Base-by-base conservation (phyloP, 2,888 invertebrate genomes). In the Caenorhabditis zanzibari region DNA sequence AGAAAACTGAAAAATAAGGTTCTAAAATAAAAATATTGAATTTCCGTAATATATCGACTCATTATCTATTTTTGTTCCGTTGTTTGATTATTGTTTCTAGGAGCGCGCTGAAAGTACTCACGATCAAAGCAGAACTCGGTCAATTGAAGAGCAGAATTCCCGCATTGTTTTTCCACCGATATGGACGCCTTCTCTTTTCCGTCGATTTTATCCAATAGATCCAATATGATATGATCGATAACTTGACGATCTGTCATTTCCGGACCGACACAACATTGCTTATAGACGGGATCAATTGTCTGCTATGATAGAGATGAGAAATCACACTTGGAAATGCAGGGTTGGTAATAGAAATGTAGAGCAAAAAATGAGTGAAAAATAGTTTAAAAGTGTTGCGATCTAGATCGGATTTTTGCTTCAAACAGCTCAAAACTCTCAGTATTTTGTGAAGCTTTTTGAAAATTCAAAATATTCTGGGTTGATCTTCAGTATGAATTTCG, bases 91-190 rank as follows among this genome's bases (percentile, higher is more conserved):
- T n/a, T n/a, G n/a, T n/a, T n/a, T n/a, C n/a, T n/a, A n/a, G n/a
- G n/a, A n/a, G n/a, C n/a, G n/a, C n/a, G n/a, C n/a, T n/a, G n/a
- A n/a, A n/a, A n/a, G n/a, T n/a, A 66, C 83, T 52, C 4, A 83
- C 83, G 84, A 2, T 80, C 59, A 28, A 59, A 44, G 61, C 84
- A 84, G 54, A 75, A 80, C 10, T 49, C 56, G 14, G 38, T 52
- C n/a, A 44, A 2, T 2, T 24, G 64, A n/a, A 82, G 28, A 0
- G 82, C 68, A 2, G 73, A 24, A 2, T 61, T 61, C 5, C 19
- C 6, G 66, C 82, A 82, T 14, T 63, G 71, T 6, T 49, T 58
- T 22, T 81, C 69, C 0, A 69, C 28, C 35, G 71, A 2, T 26
- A 22, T 5, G 0, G 26, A 5, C 6, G 38, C 10, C 38, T 38